These are phyloP conservation scores for Pterocles burchelli DNA, from an alignment of 2,113 vertebrate species.

Conservation along the genomic window DNA sequence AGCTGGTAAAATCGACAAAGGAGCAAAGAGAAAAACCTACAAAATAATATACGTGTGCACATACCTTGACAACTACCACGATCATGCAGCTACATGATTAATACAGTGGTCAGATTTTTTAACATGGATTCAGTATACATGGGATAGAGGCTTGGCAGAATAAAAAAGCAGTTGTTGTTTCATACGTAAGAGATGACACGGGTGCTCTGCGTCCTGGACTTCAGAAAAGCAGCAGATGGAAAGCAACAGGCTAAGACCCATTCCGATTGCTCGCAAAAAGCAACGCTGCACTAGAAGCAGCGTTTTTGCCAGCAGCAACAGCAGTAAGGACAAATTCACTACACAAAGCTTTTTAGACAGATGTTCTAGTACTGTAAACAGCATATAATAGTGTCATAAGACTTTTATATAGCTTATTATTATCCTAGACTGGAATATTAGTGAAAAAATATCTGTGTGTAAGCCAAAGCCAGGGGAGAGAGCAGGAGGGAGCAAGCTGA, in stretches of 20 bases:
- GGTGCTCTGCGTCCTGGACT: not conserved
- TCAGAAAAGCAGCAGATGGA: not conserved
- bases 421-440: not conserved
- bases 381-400: not conserved
- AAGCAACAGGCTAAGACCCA: not conserved
- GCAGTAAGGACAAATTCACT: not conserved
- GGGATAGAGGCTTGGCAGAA: not conserved
- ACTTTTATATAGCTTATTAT: not conserved
- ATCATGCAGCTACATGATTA: not conserved
- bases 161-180: not conserved
- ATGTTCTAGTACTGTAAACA: not conserved
- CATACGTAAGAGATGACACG: rapidly evolving
- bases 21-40: not conserved
- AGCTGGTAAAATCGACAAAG: not conserved
- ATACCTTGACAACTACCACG: rapidly evolving
- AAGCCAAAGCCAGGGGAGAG: not conserved
- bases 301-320: rapidly evolving
- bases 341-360: not conserved
- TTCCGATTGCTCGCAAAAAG: not conserved
- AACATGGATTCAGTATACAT: not conserved
- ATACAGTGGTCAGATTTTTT: not conserved
- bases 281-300: not conserved
- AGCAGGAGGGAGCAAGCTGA: not conserved
- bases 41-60: not conserved
- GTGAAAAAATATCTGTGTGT: not conserved